Base-by-base conservation (phyloP, 1,140 invertebrate species). In the Araneus ventricosus region DNA sequence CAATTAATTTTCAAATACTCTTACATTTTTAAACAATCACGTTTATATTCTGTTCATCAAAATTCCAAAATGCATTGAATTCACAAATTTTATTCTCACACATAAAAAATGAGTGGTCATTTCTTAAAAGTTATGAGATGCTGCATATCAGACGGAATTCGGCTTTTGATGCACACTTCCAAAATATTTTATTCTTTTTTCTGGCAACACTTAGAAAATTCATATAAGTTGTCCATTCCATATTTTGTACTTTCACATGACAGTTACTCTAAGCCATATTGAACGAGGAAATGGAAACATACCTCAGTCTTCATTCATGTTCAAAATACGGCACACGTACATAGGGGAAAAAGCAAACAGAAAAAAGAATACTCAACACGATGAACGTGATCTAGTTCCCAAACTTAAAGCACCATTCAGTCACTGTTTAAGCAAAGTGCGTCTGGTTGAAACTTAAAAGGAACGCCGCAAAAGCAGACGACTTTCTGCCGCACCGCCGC, bases 401-500 rank as follows among this genome's bases (percentile, higher is more conserved):
- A 45, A 88, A 41, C n/a, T 30, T 57, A 67, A n/a, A 52, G 30
- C 87, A 70, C 34, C 61, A 24, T 52, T 90, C 37, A 84, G 30
- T 75, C 88, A 24, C 89, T 63, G 52, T 59, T 52, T 39, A 86
- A 86, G 86, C 80, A 34, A 86, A 86, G 24, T 90, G 10, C 39
- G 88, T 79, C 79, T 90, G 75, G 57, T 30, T 27, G 79, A 61
- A 41, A 90, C n/a, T 37, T 41, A 57, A 59, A 70, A 34, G 27
- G 30, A 61, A 41, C 41, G 6, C 89, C 89, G 75, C 30, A 57
- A 92, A 57, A 92, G 57, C 90, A 92, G 80, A 90, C 82, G 90
- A 92, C 45, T 41, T 39, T 59, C 63, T 63, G 52, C 39, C 57
- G 57, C 34, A 82, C 34, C 89, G 79, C 82, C 37, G 82, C 82